A percentile compares a stretch with the other conserved stretches of the same genome.
Conservation (phyloP, 2,888 invertebrate genomes). For the Hipparchia semele region DNA sequence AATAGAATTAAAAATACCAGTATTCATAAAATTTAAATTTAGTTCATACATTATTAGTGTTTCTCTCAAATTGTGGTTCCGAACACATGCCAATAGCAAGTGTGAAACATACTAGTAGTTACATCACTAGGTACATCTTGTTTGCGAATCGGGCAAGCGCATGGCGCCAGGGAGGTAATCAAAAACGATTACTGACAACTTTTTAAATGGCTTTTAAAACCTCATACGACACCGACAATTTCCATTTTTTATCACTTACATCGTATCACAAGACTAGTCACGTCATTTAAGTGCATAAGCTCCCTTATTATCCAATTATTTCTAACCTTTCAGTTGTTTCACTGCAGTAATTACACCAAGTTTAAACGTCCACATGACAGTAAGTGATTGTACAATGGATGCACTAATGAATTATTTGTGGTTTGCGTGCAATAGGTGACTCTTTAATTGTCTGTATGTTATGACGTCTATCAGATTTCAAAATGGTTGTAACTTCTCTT, state of each 20-base stretch:
- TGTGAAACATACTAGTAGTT: too few species aligned
- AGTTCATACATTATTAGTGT: too few species aligned
- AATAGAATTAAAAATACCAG: too few species aligned
- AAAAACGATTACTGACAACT: constrained; percentile 9
- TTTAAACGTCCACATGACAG: constrained; percentile 78
- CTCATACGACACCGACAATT: constrained; percentile 25
- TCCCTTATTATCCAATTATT: constrained; percentile 79
- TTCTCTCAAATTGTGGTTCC: too few species aligned
- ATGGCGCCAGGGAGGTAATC: constrained; percentile 13
- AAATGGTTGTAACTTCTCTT: not conserved
- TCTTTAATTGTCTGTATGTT: constrained; percentile 58
- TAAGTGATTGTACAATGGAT: constrained; percentile 77
- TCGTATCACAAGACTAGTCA: constrained; percentile 54
- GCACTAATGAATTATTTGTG: constrained; percentile 78
- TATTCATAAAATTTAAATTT: too few species aligned
- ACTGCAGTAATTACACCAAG: constrained; percentile 55
- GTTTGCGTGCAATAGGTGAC: constrained; percentile 68
- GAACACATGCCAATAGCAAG: too few species aligned
- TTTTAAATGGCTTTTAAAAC: constrained; percentile 17
- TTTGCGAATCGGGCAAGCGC: not conserved
- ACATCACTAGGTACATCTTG: not conserved
- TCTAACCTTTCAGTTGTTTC: constrained; percentile 76
- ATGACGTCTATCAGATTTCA: constrained; percentile 15
- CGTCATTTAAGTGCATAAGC: constrained; percentile 74
- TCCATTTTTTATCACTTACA: constrained; percentile 44